These are phyloP conservation scores for Bombyx mandarina DNA, from an alignment of 1,140 invertebrate genomes.

Conservation along the genomic window DNA sequence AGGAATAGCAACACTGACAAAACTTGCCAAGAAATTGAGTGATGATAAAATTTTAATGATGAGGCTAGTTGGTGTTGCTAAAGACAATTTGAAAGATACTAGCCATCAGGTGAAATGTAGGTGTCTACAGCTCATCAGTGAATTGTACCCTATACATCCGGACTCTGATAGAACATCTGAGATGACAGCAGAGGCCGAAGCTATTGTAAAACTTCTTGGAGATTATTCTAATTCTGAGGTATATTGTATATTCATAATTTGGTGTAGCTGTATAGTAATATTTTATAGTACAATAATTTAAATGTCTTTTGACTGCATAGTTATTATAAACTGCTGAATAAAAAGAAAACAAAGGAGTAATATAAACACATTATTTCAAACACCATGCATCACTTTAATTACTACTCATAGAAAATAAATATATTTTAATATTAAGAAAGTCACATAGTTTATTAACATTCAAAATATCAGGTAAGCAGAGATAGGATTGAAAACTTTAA, in stretches of 20 bases:
- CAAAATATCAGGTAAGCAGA: too few species aligned
- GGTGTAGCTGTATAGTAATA: neutral
- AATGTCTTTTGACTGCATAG: neutral
- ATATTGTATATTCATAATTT: constrained; percentile 4
- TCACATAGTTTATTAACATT: neutral
- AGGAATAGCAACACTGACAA: constrained; percentile 79
- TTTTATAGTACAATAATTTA: neutral
- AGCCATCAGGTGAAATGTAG: constrained; percentile 85
- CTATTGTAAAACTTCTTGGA: constrained; percentile 78
- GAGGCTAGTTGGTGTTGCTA: constrained; percentile 71
- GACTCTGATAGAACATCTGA: constrained; percentile 59
- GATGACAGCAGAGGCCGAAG: constrained; percentile 69
- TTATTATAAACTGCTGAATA: neutral
- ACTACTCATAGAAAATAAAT: neutral
- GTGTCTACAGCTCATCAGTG: constrained; percentile 82
- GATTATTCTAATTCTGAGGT: constrained; percentile 85
- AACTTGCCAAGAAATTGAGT: constrained; percentile 72
- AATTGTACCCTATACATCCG: constrained; percentile 70
- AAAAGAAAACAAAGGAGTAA: neutral
- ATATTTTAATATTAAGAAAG: neutral
- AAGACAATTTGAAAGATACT: constrained; percentile 79
- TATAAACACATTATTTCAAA: neutral
- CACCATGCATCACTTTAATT: too few species aligned
- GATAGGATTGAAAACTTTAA: neutral
- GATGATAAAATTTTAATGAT: constrained; percentile 68